These are phyloP conservation scores for Empis livida DNA, from an alignment of 2,888 invertebrate species.

Conservation along the genomic window DNA sequence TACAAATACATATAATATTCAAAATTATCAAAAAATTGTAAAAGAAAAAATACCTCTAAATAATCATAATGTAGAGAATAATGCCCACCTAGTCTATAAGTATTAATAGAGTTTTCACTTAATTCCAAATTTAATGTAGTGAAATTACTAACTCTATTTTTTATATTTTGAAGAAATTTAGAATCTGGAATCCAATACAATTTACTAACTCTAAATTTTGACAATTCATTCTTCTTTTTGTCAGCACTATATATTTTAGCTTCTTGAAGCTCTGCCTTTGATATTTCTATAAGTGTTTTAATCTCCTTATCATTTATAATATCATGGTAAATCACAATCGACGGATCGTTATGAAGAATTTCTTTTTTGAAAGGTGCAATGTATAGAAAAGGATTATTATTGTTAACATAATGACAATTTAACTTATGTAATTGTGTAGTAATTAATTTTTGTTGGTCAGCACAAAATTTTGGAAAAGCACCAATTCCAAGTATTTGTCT, in stretches of 20 bases:
- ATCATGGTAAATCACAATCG: constrained; percentile 42
- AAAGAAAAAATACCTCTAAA: background rate
- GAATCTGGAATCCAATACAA: constrained; percentile 42
- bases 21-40: constrained; percentile 15
- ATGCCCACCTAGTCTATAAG: constrained; percentile 60
- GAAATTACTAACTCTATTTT: constrained; percentile 36
- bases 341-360: constrained; percentile 39
- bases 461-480: too few species aligned
- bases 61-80: constrained; percentile 51
- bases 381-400: too few species aligned
- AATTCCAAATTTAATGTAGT: constrained; percentile 43
- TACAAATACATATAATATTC: constrained; percentile 9
- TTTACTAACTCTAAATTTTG: constrained; percentile 43
- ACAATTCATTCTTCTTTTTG: constrained; percentile 27
- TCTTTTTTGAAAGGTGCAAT: constrained; percentile 38
- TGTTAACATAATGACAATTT: too few species aligned
- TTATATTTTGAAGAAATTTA: constrained; percentile 20
- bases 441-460: too few species aligned
- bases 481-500: too few species aligned
- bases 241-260: constrained; percentile 45
- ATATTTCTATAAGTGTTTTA: constrained; percentile 28
- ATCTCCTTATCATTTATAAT: constrained; percentile 43
- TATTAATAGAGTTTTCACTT: constrained; percentile 49
- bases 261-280: background rate
- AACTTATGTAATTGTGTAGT: too few species aligned